Evolutionary conservation across 2,888 invertebrate genomes (phyloP), one percentile per base, ranked within the genome.

Genomic region (Cantharis nigra): DNA sequence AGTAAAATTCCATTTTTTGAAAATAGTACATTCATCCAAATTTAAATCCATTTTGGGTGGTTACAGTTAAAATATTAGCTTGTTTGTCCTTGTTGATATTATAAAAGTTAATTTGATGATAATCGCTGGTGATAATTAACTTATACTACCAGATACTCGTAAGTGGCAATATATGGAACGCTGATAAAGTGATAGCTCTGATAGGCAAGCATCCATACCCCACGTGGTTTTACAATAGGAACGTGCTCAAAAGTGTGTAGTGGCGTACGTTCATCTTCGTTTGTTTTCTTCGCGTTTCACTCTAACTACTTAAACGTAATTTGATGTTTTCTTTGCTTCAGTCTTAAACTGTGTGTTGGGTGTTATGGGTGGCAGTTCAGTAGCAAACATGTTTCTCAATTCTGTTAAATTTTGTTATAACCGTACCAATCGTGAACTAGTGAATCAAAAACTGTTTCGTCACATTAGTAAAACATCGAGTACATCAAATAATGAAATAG

Each of bases 391-490:
- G 78, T 78, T 78, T 74, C 67, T 49, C n/a, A 71, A 49, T 74
- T 76, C 76, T 16, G 62, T 75, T 70, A 77, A 78, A 72, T 74
- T 71, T 71, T 79, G 72, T 16, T 69, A 18, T 28, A 70, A 69
- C 73, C 79, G 79, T 30, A 74, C 78, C 49, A 84, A 84, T 79
- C 84, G 86, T 74, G 87, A 87, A 80, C 65, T 86, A 9, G 3
- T 76, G 14, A 26, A 69, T 23, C 70, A 73, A 23, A 71, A 69
- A 33, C 10, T 77, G 14, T 5, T 18, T 5, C 49, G 88, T 67
- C 82, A 90, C 78, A 92, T 92, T 81, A 91, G 91, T 87, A 92
- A 91, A 87, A 92, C 92, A 0, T 90, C 91, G 16, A 91, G 91
- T 84, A 90, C 90, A 69, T 90, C 91, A 13, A 92, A 92, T 85